A percentile compares a stretch with the other conserved stretches of the same genome.
Evolutionary conservation across 2,113 vertebrate species (phyloP).

Genomic region (Zosterops lateralis): DNA sequence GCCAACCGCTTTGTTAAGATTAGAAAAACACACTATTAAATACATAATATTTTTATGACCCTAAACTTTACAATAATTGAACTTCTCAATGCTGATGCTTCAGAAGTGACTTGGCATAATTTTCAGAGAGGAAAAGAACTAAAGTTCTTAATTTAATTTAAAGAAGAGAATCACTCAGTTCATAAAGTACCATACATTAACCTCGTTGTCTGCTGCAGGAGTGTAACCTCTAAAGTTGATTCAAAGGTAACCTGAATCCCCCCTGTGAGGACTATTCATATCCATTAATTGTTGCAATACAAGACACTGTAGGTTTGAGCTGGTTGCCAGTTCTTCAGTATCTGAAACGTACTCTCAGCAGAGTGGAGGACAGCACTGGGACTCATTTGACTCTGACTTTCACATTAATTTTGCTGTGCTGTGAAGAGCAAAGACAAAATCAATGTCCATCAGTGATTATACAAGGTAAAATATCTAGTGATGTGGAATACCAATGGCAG

Average conservation of each 20-base stretch:
- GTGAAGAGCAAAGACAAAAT: conserved; percentile 85
- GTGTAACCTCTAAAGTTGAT: conserved; percentile 76
- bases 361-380: conserved; percentile 76
- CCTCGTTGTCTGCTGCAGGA: conserved; percentile 66
- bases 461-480: conserved; percentile 79
- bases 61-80: conserved; percentile 39
- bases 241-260: conserved; percentile 71
- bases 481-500: conserved; percentile 76
- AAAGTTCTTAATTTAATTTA: conserved; percentile 52
- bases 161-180: conserved; percentile 56
- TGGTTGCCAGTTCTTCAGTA: conserved; percentile 71
- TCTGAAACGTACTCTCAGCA: conserved; percentile 76
- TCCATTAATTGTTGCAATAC: conserved; percentile 78
- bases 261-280: conserved; percentile 72
- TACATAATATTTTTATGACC: conserved; percentile 16
- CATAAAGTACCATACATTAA: conserved; percentile 61
- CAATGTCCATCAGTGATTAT: conserved; percentile 84
- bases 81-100: conserved; percentile 30
- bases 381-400: conserved; percentile 82
- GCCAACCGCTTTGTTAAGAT: neutral
- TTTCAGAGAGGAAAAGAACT: conserved; percentile 48
- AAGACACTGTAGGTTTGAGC: conserved; percentile 62
- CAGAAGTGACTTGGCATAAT: conserved; percentile 21
- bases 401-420: conserved; percentile 84
- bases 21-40: neutral